phyloP scores from a whole-genome alignment of 2,113 vertebrate species.

The Hypanus sabinus region DNA sequence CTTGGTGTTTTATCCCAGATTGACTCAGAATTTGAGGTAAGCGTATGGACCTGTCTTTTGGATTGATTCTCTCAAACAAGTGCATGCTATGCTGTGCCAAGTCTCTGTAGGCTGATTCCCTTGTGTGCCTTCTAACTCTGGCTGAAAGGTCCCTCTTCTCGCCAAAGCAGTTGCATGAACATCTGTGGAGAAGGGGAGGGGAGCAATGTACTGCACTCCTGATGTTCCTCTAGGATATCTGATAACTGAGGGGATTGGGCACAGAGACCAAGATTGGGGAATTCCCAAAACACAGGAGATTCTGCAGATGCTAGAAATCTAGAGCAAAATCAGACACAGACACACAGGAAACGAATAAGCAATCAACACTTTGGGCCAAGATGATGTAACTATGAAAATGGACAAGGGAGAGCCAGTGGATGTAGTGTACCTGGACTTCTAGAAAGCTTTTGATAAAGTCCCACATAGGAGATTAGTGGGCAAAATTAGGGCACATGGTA shows the following conservation, averaged over 20 bases:
- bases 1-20: slow-evolving; percentile 9
- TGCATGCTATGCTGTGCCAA: background rate
- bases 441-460: too few relatives aligned
- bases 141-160: background rate
- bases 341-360: too few relatives aligned
- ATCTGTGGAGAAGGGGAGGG: background rate
- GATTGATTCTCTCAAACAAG: background rate
- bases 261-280: background rate
- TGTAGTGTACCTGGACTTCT: too few relatives aligned
- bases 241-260: background rate
- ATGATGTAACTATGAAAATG: too few relatives aligned
- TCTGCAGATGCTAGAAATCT: too few relatives aligned
- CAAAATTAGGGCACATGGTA: too few relatives aligned
- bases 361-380: too few relatives aligned
- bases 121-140: background rate
- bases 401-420: too few relatives aligned
- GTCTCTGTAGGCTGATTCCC: too few relatives aligned
- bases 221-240: background rate
- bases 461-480: too few relatives aligned
- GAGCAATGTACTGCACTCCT: background rate
- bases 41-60: background rate
- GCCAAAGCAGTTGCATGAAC: background rate
- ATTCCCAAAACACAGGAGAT: too few relatives aligned
- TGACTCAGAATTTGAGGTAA: slow-evolving; percentile 16
- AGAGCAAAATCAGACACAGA: too few relatives aligned